Conservation (phyloP, 2,113 vertebrate species). For the Atlantisia rogersi region DNA sequence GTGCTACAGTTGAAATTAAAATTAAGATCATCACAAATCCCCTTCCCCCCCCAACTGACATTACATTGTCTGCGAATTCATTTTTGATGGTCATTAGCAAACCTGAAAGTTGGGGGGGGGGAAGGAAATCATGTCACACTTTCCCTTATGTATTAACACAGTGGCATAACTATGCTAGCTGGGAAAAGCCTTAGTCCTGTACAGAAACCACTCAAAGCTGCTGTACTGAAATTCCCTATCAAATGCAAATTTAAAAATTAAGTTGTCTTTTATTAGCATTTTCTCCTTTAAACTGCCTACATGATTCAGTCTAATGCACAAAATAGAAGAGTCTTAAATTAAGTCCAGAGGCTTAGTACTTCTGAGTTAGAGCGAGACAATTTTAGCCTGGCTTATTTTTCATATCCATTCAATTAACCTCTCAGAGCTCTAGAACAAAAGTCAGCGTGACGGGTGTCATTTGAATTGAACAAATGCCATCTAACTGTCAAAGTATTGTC, state of each 20-base stretch:
- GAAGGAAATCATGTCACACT: not conserved
- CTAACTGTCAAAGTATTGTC: conserved; percentile 53
- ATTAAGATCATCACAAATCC: not conserved
- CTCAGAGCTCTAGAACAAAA: conserved; percentile 66
- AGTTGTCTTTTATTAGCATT: conserved; percentile 41
- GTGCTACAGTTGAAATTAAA: not conserved
- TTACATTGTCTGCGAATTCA: not conserved
- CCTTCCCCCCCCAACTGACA: not conserved
- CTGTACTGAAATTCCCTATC: not conserved
- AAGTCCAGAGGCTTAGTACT: conserved; percentile 59
- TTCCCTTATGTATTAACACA: not conserved
- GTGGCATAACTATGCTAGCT: not conserved
- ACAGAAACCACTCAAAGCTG: not conserved
- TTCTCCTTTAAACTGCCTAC: conserved; percentile 21
- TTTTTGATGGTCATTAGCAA: conserved; percentile 26
- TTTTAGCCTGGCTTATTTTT: conserved; percentile 70
- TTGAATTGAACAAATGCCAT: conserved; percentile 74
- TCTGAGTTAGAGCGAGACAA: conserved; percentile 53
- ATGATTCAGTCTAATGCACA: conserved; percentile 30
- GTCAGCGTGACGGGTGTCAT: conserved; percentile 23
- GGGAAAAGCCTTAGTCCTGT: not conserved
- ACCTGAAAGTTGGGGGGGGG: not conserved
- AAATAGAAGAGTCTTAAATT: conserved; percentile 53
- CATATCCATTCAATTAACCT: conserved; percentile 77
- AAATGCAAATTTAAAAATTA: conserved; percentile 25